Base-by-base conservation (phyloP, 2,797 vertebrate genomes). In the Ciconia nigra region DNA sequence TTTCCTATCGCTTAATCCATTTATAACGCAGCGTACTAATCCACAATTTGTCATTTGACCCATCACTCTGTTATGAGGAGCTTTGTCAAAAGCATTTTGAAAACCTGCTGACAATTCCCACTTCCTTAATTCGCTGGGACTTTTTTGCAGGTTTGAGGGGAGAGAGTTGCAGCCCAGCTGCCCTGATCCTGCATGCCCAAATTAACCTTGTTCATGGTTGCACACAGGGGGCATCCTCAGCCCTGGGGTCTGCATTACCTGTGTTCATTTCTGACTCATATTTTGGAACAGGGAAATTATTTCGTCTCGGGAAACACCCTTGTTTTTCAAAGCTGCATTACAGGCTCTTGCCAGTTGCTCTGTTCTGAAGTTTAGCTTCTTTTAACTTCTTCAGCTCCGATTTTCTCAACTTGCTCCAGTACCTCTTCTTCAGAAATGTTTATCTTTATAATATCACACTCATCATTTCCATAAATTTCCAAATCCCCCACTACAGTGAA, bases 381-480 rank as follows among this genome's bases (percentile, higher is more conserved):
- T 96, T 82, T 94, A 93, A 93, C 90, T 97, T 97, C 94, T 59
- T 92, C 89, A 88, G 31, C 31, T 93, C 58, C n/a, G 47, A 65
- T 95, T 97, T 97, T 97, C 91, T 96, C 82, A 95, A 95, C 93
- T 96, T 94, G 87, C 82, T 96, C 52, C 74, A 83, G 93, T 97
- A 96, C 73, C 52, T 94, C 84, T 86, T 95, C 83, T 94, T 96
- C 89, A 96, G 89, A 95, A 87, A 94, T 69, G 58, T 95, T 98
- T 91, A 88, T 94, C 96, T 94, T 96, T 72, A 62, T 93, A 95
- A 61, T 91, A 96, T 86, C 80, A 72, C 72, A 74, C 85, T 97
- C 95, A 84, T 78, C 3, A 96, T 98, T 97, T 96, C 96, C 96
- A 95, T 96, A 96, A 78, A 94, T 94, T 93, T 96, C 92, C 72